phyloP scores from a whole-genome alignment of 2,113 vertebrate species.

The Nesogale talazaci region DNA sequence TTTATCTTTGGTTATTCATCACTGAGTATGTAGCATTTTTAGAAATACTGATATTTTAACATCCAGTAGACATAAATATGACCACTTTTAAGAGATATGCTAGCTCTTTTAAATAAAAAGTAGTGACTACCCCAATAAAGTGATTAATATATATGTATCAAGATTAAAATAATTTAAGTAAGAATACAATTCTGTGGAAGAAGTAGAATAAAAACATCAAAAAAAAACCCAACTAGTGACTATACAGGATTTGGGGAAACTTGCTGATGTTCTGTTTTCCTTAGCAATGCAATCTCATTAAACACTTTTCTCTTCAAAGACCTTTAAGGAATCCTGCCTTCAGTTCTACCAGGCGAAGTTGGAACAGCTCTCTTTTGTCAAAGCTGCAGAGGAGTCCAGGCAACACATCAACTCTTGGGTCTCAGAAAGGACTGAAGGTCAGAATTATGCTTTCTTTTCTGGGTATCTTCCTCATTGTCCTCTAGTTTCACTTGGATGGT shows the following conservation, averaged over 20 bases:
- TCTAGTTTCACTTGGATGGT: too few relatives aligned
- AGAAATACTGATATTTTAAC: neutral
- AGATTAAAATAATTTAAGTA: too few relatives aligned
- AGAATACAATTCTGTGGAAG: too few relatives aligned
- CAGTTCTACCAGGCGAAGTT: constrained; percentile 5
- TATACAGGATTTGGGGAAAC: neutral
- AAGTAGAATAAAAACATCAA: too few relatives aligned
- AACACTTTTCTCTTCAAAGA: constrained; percentile 32
- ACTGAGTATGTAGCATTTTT: neutral
- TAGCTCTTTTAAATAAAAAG: neutral
- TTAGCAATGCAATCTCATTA: neutral
- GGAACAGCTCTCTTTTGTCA: constrained; percentile 34
- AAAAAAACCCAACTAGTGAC: too few relatives aligned
- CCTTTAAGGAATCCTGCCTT: constrained; percentile 56
- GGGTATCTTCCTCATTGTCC: fast-evolving
- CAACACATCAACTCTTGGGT: constrained; percentile 64
- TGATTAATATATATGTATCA: too few relatives aligned
- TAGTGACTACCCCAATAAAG: too few relatives aligned
- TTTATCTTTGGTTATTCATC: neutral
- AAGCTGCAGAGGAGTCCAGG: constrained; percentile 36
- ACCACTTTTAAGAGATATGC: neutral
- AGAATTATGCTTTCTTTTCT: neutral
- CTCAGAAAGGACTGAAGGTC: constrained; percentile 67
- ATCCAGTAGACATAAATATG: neutral
- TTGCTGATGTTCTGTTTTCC: neutral